Evolutionary conservation across 1,140 invertebrate genomes (phyloP), one percentile per base, ranked within the genome.

Genomic region (Plectus sambesii): DNA sequence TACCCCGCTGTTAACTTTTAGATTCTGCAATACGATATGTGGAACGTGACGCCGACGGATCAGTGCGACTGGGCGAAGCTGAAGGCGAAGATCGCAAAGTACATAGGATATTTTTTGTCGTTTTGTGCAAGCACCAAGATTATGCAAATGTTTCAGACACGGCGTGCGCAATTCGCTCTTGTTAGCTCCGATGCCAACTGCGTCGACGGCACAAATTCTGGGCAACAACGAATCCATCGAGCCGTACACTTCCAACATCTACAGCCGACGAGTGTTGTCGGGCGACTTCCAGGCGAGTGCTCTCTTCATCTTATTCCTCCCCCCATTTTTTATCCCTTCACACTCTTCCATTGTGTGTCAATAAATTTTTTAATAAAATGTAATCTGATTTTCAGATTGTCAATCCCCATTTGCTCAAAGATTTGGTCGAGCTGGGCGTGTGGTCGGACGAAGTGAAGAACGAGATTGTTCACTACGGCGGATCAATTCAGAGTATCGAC

Each of bases 191-290:
- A 99, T 98, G 93, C 94, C 93, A 2, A 99, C 93, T 9, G 92
- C 93, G 9, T 96, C 90, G 1, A 99, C 94, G 0, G 92, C 94
- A 4, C 93, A 98, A 74, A 99, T 99, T 66, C 77, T 99, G 25
- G 94, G 93, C 9, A 98, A 98, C 63, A 98, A 98, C 71, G 92
- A 99, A 72, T 87, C 87, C 0, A 86, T 97, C 66, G 94, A 99
- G 72, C 87, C 93, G 0, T 98, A 94, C 68, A 98, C 90, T 0
- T 92, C 84, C 15, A 99, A 99, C 66, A 87, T 98, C 56, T 99
- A 98, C 66, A 82, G 82, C 20, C 75, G 93, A 55, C 76, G 93
- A 40, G 92, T 98, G 1, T 73, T 96, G 6, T 92, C 88, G 29
- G 90, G 89, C 6, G 81, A 83, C 69, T 83, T 83, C 61, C 80